Evolutionary conservation across 2,113 vertebrate species (phyloP).

Genomic region (Semnornis frantzii): DNA sequence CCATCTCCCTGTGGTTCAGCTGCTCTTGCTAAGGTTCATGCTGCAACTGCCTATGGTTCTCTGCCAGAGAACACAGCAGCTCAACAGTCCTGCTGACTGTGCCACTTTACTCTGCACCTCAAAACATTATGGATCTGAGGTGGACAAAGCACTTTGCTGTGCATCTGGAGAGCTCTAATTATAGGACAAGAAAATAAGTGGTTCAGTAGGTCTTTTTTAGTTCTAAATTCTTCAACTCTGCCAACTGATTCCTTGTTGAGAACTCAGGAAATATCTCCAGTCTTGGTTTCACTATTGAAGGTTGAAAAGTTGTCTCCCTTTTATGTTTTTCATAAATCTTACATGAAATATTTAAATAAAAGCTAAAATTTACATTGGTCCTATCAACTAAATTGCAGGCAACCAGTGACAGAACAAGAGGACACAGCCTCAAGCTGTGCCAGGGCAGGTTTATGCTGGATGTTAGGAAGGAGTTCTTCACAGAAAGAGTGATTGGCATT

Average conservation of each 20-base stretch:
- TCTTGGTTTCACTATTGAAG: not conserved
- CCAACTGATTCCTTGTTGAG: not conserved
- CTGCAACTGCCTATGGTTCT: not conserved
- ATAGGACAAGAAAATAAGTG: not conserved
- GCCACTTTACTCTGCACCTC: not conserved
- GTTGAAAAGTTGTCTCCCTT: not conserved
- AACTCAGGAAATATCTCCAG: not conserved
- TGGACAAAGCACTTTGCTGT: not conserved
- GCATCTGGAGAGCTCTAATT: not conserved
- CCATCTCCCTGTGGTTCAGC: not conserved
- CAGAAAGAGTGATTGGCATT: no score
- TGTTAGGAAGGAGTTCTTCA: no score
- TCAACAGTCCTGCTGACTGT: not conserved
- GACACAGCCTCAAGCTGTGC: no score
- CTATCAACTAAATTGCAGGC: not conserved
- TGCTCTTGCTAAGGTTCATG: not conserved
- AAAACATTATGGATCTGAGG: not conserved
- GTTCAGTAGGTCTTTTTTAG: not conserved
- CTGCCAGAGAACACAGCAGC: not conserved
- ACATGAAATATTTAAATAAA: not conserved
- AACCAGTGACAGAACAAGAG: no score
- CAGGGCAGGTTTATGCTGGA: no score
- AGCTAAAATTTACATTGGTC: not conserved
- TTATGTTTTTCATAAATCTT: not conserved
- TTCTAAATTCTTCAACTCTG: not conserved